Conservation (phyloP, 2,113 vertebrate genomes). For the Baryphthengus martii region DNA sequence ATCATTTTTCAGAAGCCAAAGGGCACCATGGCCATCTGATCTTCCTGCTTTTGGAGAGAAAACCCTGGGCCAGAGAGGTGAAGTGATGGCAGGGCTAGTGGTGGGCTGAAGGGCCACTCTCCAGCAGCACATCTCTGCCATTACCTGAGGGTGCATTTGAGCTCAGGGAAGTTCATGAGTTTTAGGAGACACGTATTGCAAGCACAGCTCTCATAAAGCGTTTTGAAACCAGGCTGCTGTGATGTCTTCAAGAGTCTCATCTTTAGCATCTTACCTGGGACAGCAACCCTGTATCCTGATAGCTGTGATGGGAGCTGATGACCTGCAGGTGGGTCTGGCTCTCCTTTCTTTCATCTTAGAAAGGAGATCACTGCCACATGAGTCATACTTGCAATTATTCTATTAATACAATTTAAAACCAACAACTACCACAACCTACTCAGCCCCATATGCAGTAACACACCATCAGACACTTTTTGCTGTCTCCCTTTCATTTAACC, state of each 20-base stretch:
- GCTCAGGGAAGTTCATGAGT: background rate
- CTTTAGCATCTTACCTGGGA: background rate
- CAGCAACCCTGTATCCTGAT: background rate
- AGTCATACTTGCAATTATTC: background rate
- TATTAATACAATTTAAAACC: background rate
- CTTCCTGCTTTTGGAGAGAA: background rate
- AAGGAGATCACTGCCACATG: rapidly evolving
- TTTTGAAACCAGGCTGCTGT: constrained; percentile 1
- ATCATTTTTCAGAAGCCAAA: background rate
- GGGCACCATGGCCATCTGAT: background rate
- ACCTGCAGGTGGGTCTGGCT: background rate
- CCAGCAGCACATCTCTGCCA: background rate
- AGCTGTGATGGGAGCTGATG: rapidly evolving
- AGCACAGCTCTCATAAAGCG: background rate
- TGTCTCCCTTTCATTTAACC: background rate
- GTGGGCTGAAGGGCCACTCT: rapidly evolving
- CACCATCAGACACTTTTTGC: background rate
- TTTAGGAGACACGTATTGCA: constrained; percentile 1
- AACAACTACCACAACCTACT: background rate
- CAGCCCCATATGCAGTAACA: background rate
- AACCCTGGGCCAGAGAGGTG: background rate
- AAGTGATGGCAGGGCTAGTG: background rate
- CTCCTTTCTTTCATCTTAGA: background rate
- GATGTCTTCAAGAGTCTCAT: background rate
- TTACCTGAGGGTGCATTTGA: background rate